Evolutionary conservation across 2,888 invertebrate species (phyloP).

Genomic region (Drepanosiphum platanoidis): DNA sequence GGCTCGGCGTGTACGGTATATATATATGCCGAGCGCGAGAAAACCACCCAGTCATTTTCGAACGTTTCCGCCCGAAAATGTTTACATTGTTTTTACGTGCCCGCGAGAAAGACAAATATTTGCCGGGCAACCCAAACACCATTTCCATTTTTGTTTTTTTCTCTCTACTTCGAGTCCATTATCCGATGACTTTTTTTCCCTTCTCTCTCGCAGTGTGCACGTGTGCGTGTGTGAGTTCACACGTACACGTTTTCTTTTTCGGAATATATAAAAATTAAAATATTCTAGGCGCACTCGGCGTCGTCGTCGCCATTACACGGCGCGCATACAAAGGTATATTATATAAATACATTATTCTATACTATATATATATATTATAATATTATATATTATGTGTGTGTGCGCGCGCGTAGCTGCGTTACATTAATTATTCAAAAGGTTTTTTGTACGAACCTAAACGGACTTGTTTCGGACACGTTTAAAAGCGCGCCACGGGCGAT

Average conservation of each 20-base stretch:
- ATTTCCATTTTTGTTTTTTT: slow-evolving; percentile 38
- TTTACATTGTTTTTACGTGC: slow-evolving; percentile 51
- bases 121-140: slow-evolving; percentile 37
- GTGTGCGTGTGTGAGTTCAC: neutral
- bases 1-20: no score
- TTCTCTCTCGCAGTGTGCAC: no score
- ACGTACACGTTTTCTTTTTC: slow-evolving; percentile 23
- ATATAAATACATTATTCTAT: no score
- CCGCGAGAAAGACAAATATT: slow-evolving; percentile 58
- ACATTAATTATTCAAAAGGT: slow-evolving; percentile 31
- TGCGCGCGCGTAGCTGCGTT: no score
- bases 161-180: slow-evolving; percentile 54
- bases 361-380: no score
- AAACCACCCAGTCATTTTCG: slow-evolving; percentile 31
- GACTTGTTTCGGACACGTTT: slow-evolving; percentile 10
- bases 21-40: no score
- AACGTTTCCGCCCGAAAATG: slow-evolving; percentile 49
- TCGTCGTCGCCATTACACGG: neutral
- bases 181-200: slow-evolving; percentile 28
- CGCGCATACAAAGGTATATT: slow-evolving; percentile 16
- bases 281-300: slow-evolving; percentile 1
- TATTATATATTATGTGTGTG: no score
- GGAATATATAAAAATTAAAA: slow-evolving; percentile 21
- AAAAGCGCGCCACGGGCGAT: neutral
- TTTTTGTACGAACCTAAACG: slow-evolving; percentile 20